Percentiles rank a stretch among this genome's conserved stretches.
Conservation (phyloP, 1,140 invertebrate genomes). For the Lucilia cuprina region DNA sequence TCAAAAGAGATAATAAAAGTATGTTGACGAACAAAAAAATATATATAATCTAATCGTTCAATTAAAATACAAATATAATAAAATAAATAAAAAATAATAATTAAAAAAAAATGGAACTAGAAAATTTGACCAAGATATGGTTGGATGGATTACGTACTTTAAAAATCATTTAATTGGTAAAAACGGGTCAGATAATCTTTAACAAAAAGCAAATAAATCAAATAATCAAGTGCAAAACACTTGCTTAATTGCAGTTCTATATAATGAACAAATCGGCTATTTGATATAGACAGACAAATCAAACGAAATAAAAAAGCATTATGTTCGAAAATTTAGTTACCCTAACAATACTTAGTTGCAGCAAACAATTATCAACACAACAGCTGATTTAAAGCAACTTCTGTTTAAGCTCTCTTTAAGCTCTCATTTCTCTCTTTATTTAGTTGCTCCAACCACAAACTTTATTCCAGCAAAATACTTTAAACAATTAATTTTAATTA, state of each 20-base stretch:
- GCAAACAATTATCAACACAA: neutral
- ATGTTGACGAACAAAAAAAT: neutral
- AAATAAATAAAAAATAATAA: neutral
- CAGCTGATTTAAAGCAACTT: no score
- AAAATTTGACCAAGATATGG: no score
- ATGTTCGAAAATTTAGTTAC: neutral
- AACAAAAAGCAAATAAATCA: neutral
- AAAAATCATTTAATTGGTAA: no score
- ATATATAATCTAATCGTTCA: neutral
- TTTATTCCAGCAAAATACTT: no score
- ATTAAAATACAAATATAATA: neutral
- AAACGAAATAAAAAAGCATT: no score
- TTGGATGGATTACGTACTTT: no score
- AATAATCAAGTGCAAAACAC: constrained; percentile 8
- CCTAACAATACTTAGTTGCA: neutral
- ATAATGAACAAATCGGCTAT: no score
- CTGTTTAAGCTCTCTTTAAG: no score
- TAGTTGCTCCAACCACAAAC: no score
- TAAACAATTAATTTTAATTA: no score
- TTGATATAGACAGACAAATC: neutral
- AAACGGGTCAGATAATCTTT: neutral
- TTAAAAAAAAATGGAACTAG: neutral
- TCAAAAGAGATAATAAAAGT: neutral
- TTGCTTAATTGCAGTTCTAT: neutral
- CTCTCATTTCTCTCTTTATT: no score